Evolutionary conservation across 2,113 vertebrate species (phyloP).

Genomic region (Poicephalus gulielmi): DNA sequence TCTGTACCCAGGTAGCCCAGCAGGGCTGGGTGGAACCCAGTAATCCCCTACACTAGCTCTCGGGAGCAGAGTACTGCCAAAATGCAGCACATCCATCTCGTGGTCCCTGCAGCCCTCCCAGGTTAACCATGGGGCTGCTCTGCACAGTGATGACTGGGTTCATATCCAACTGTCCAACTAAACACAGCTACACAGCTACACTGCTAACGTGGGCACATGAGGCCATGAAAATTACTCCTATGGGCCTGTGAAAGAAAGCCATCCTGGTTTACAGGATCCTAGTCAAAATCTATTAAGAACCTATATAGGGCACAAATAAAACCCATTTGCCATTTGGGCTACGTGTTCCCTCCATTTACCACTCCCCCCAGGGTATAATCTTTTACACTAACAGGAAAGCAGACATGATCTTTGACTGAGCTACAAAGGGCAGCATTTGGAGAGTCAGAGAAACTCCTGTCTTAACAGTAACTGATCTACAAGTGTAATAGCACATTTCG

Average conservation of each 20-base stretch:
- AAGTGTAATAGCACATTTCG: background rate
- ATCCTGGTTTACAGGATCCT: background rate
- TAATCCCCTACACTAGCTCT: background rate
- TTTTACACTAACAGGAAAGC: background rate
- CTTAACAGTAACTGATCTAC: constrained; percentile 5
- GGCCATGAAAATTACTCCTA: background rate
- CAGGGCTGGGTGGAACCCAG: background rate
- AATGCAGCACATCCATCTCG: rapidly evolving
- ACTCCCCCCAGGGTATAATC: background rate
- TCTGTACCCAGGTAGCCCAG: background rate
- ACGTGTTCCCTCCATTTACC: rapidly evolving
- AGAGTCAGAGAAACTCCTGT: background rate
- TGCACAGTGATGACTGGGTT: rapidly evolving
- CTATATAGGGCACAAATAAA: background rate
- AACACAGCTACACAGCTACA: rapidly evolving
- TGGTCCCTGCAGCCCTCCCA: background rate
- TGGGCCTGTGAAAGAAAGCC: background rate
- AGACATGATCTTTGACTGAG: background rate
- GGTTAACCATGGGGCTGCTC: background rate
- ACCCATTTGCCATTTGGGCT: rapidly evolving
- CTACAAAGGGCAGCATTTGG: constrained; percentile 12
- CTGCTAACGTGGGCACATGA: rapidly evolving
- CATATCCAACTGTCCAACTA: rapidly evolving
- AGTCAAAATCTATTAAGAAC: background rate
- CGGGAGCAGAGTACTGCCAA: background rate